Conservation (phyloP, 2,113 vertebrate genomes). For the Macroglossus sobrinus region DNA sequence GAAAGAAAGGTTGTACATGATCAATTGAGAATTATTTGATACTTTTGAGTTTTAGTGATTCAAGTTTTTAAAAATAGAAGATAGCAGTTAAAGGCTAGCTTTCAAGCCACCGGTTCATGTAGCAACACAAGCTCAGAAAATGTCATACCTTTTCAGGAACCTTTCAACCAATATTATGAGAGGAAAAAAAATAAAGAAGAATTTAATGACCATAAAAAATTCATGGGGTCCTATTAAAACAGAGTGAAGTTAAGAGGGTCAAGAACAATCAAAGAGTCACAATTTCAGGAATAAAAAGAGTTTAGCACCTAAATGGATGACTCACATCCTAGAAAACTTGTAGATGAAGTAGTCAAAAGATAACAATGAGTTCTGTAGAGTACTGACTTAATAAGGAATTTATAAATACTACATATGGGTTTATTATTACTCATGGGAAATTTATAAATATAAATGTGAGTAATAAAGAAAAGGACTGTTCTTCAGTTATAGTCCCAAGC, state of each 20-base stretch:
- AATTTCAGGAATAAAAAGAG: neutral
- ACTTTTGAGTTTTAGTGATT: neutral
- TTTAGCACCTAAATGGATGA: neutral
- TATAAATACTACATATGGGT: neutral
- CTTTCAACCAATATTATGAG: neutral
- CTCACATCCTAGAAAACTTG: neutral
- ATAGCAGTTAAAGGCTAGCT: neutral
- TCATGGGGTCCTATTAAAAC: neutral
- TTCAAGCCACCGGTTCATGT: neutral
- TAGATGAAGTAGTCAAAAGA: neutral
- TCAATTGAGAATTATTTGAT: neutral
- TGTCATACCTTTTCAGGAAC: neutral
- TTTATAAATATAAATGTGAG: constrained; percentile 8
- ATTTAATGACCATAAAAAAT: neutral
- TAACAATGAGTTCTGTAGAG: neutral
- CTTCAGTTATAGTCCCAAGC: neutral
- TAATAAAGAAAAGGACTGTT: neutral
- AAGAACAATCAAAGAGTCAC: neutral
- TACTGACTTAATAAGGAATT: neutral
- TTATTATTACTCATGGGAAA: neutral
- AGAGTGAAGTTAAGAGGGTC: neutral
- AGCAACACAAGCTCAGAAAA: neutral
- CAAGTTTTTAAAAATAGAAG: neutral
- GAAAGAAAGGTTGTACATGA: neutral
- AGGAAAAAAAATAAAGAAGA: neutral